Conservation (phyloP, 2,113 vertebrate genomes). For the crab-eating macaque (Macaca fascicularis) region DNA sequence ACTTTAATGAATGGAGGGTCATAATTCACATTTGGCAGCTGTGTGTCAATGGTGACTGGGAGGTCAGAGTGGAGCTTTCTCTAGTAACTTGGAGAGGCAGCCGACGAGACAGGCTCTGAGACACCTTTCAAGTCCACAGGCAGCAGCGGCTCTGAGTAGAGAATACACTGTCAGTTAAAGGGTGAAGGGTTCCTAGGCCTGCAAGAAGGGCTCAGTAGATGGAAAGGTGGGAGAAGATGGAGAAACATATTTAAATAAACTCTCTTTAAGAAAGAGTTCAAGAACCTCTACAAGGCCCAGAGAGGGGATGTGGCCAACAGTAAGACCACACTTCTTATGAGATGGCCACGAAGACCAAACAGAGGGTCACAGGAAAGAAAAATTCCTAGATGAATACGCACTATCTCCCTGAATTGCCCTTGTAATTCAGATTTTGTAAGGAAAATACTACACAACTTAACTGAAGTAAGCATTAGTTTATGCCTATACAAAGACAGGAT, state of each 20-base stretch:
- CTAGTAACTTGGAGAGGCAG: background rate
- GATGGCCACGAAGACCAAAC: accelerated
- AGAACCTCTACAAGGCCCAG: background rate
- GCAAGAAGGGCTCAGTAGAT: background rate
- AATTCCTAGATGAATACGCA: background rate
- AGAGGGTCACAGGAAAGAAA: background rate
- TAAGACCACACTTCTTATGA: background rate
- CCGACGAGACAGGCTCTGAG: accelerated
- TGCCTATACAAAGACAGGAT: background rate
- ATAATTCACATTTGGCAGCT: accelerated
- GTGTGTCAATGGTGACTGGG: background rate
- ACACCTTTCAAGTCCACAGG: background rate
- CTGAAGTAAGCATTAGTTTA: background rate
- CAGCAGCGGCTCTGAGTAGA: accelerated
- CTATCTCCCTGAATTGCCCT: background rate
- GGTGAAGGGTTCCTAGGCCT: background rate
- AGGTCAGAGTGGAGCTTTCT: background rate
- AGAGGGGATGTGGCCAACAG: background rate
- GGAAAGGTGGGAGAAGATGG: background rate
- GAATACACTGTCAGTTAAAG: background rate
- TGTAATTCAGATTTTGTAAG: background rate
- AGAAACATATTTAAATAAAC: no score
- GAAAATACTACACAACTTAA: background rate
- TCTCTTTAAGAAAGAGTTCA: background rate
- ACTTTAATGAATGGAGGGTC: background rate